Percentiles rank a stretch among this genome's conserved stretches.
Evolutionary conservation across 2,888 invertebrate species (phyloP).

Genomic region (Keiferia lycopersicella): DNA sequence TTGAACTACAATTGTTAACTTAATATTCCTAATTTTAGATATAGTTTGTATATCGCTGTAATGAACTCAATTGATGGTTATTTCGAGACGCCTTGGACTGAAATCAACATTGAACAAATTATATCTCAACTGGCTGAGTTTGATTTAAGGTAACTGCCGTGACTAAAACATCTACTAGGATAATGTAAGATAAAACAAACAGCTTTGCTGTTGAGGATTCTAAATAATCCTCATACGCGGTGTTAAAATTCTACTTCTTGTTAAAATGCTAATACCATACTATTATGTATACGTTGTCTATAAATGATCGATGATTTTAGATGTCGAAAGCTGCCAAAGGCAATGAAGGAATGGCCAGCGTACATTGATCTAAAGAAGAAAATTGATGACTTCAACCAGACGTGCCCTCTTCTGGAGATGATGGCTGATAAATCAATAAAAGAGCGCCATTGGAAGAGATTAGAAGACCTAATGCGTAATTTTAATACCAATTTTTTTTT

Average conservation of each 20-base stretch:
- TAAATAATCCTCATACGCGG: too few species aligned
- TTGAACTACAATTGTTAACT: not conserved
- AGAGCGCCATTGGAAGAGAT: conserved; percentile 87
- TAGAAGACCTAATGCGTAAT: conserved; percentile 75
- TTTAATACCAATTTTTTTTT: conserved; percentile 9
- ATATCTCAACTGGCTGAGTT: conserved; percentile 90
- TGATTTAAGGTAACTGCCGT: conserved; percentile 86
- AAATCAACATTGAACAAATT: conserved; percentile 91
- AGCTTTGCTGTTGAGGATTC: too few species aligned
- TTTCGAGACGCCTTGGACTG: conserved; percentile 91
- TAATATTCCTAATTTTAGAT: conserved; percentile 48
- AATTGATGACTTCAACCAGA: conserved; percentile 95
- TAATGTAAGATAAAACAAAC: too few species aligned
- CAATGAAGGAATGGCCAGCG: conserved; percentile 94
- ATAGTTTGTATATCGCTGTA: conserved; percentile 87
- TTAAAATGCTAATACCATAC: too few species aligned
- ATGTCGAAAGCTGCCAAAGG: conserved; percentile 91
- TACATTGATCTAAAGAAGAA: conserved; percentile 91
- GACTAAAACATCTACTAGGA: too few species aligned
- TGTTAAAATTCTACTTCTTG: too few species aligned
- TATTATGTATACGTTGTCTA: too few species aligned
- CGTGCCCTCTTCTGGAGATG: conserved; percentile 90
- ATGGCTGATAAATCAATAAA: conserved; percentile 95
- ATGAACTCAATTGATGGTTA: conserved; percentile 93
- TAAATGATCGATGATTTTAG: not conserved